Evolutionary conservation across 1,140 invertebrate species (phyloP), one percentile per base, ranked within the genome.

Genomic region (Lepidurus arcticus): DNA sequence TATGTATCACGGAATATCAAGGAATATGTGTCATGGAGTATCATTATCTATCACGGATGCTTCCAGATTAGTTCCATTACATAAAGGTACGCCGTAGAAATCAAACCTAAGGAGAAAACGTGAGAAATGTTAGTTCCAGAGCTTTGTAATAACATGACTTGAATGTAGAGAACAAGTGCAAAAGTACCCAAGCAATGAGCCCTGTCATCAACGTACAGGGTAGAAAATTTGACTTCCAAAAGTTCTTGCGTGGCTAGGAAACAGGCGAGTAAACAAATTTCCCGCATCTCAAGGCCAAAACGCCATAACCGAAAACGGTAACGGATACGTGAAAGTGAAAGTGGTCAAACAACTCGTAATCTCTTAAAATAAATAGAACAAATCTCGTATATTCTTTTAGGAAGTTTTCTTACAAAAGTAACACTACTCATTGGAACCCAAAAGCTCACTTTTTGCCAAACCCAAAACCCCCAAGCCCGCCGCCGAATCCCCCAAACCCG

Each of bases 241-340:
- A 34, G 34, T 65, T 65, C 53, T 16, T 21, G 53, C 21, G 7
- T n/a, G 21, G 53, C 21, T 13, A 16, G 16, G 53, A 65, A 65
- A 65, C 13, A 65, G 53, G 53, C 53, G 53, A 65, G 8, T 34
- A 34, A 34, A 21, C 21, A 21, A 65, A 65, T 13, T 21, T 7
- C 13, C n/a, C 34, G 3, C 21, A 65, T 65, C 9, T 65, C 16
- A 65, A 65, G 53, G 53, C 53, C 53, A 65, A 65, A 21, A 65
- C 53, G 53, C 53, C 53, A 65, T n/a, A 21, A 65, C n/a, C 53
- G 13, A 65, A 65, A 65, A 65, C 21, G 53, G 53, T 65, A 65
- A 65, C 53, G 34, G 34, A 34, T 34, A 65, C 9, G n/a, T 65
- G 53, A 65, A 16, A 65, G 53, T 65, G 53, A 65, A 16, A 65